These are phyloP conservation scores for Heliconius ismenius DNA, from an alignment of 2,888 invertebrate species.

Conservation along the genomic window DNA sequence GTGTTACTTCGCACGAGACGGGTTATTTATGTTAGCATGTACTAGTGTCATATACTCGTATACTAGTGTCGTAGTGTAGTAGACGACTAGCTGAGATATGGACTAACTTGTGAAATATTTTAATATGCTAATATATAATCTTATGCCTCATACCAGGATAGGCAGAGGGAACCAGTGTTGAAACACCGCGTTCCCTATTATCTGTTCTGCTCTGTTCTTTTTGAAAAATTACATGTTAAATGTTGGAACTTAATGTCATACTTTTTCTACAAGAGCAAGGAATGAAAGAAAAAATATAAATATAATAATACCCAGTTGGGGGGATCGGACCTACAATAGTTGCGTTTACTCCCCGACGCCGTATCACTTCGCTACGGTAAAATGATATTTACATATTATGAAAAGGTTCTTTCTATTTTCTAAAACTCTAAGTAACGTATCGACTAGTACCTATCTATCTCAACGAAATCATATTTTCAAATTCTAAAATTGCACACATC, in stretches of 20 bases:
- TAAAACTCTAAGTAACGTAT: background rate
- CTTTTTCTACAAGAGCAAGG: too few relatives aligned
- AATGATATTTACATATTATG: background rate
- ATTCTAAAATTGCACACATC: slow-evolving; percentile 21
- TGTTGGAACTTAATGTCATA: background rate
- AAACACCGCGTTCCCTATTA: too few relatives aligned
- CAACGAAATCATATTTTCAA: slow-evolving; percentile 5
- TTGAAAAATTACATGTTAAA: too few relatives aligned
- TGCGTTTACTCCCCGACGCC: background rate
- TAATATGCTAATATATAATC: background rate
- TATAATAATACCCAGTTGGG: too few relatives aligned
- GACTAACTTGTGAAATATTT: background rate
- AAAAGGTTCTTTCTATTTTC: background rate
- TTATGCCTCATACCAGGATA: background rate
- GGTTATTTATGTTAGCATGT: slow-evolving; percentile 35
- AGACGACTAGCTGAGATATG: slow-evolving; percentile 27
- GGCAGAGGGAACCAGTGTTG: background rate
- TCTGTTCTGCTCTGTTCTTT: too few relatives aligned
- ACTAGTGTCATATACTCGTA: slow-evolving; percentile 38
- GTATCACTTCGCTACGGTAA: background rate
- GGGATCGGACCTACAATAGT: too few relatives aligned
- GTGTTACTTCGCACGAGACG: background rate
- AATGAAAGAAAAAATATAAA: too few relatives aligned
- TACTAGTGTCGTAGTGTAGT: slow-evolving; percentile 24
- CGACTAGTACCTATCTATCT: background rate